Conservation (phyloP, 2,888 invertebrate species). For the Theodoxus fluviatilis region DNA sequence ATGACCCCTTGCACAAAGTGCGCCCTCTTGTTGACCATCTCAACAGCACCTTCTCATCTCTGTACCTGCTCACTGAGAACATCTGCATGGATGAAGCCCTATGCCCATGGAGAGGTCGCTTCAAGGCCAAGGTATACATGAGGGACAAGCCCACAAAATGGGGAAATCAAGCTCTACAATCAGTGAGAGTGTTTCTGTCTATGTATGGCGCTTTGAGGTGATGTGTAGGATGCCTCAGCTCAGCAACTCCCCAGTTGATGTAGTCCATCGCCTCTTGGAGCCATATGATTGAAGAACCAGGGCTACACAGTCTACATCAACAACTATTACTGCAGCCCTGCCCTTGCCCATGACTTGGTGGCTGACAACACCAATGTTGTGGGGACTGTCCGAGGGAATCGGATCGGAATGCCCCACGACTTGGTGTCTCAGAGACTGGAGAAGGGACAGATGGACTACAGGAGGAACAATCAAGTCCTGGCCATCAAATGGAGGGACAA, state of each 20-base stretch:
- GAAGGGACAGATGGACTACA: background rate
- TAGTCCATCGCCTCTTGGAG: conserved; percentile 1
- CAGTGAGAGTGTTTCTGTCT: conserved; percentile 8
- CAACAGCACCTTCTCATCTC: background rate
- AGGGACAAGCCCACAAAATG: conserved; percentile 22
- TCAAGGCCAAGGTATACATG: conserved; percentile 1
- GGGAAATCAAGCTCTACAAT: conserved; percentile 13
- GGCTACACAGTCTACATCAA: conserved; percentile 26
- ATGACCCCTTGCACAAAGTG: conserved; percentile 14
- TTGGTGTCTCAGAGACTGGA: background rate
- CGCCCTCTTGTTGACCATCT: background rate
- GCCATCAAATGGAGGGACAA: conserved; percentile 28
- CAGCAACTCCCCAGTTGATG: conserved; percentile 22
- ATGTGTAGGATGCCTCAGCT: background rate
- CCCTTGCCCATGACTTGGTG: background rate
- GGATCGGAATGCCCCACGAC: conserved; percentile 25
- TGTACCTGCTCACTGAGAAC: background rate
- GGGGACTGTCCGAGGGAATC: conserved; percentile 22
- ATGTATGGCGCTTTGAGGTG: conserved; percentile 16
- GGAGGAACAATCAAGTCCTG: background rate
- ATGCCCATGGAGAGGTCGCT: conserved; percentile 20
- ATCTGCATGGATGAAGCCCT: conserved; percentile 21
- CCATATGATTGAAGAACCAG: background rate
- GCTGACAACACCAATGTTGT: conserved; percentile 21
- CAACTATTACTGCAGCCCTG: conserved; percentile 29